These are phyloP conservation scores for Furcula furcula DNA, from an alignment of 2,888 invertebrate genomes.

Conservation along the genomic window DNA sequence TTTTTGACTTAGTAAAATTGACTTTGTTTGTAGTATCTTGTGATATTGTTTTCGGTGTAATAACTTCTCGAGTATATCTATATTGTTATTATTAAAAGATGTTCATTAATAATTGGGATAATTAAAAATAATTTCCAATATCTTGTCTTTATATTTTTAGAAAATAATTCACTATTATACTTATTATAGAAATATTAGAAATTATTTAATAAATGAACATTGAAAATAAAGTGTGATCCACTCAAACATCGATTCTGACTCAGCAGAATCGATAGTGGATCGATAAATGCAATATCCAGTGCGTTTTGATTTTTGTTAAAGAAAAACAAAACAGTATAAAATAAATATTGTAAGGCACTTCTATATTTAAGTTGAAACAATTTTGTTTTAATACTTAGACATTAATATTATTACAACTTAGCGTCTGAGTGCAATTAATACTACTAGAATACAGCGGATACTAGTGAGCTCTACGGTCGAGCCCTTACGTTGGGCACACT, in stretches of 20 bases:
- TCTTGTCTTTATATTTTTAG: conserved; percentile 20
- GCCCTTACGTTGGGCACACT: conserved; percentile 23
- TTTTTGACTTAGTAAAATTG: conserved; percentile 55
- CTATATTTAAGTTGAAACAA: conserved; percentile 72
- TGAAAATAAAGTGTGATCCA: conserved; percentile 33
- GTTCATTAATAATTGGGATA: conserved; percentile 12
- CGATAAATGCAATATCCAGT: conserved; percentile 75
- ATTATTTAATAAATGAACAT: conserved; percentile 36
- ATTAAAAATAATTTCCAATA: conserved; percentile 20
- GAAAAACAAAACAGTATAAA: conserved; percentile 51
- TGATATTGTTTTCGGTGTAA: conserved; percentile 17
- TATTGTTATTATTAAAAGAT: neutral
- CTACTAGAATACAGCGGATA: conserved; percentile 44
- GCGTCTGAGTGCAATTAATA: conserved; percentile 43
- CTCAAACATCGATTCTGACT: conserved; percentile 42
- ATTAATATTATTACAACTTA: conserved; percentile 54
- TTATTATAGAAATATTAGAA: conserved; percentile 10
- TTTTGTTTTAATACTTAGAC: conserved; percentile 53
- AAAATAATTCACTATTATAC: conserved; percentile 22
- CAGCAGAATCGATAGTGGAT: conserved; percentile 51
- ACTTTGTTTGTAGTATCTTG: conserved; percentile 53
- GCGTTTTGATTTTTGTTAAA: conserved; percentile 43
- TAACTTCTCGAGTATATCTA: neutral
- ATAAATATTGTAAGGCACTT: conserved; percentile 80
- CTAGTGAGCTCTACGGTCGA: conserved; percentile 41